Evolutionary conservation across 1,140 invertebrate species (phyloP).

Genomic region (Notospermus geniculatus): DNA sequence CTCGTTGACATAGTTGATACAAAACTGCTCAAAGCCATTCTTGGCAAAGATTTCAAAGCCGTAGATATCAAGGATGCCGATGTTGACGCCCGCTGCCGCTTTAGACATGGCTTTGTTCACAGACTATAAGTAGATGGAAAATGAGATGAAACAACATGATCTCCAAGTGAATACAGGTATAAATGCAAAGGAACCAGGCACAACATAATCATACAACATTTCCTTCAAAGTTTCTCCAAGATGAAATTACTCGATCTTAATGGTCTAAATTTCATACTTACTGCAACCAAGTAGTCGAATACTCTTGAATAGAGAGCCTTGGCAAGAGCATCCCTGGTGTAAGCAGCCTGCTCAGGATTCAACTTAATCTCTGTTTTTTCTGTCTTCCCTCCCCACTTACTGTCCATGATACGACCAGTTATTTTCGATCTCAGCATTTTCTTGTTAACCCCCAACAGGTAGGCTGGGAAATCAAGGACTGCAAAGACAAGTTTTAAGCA

Average conservation of each 20-base stretch:
- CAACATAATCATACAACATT: no score
- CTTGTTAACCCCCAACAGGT: conserved; percentile 64
- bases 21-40: conserved; percentile 81
- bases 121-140: conserved; percentile 54
- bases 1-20: conserved; percentile 92
- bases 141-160: neutral
- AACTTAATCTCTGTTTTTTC: conserved; percentile 65
- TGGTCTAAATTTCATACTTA: conserved; percentile 38
- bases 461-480: conserved; percentile 69
- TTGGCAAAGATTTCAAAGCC: conserved; percentile 68
- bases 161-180: no score
- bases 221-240: no score
- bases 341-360: conserved; percentile 63
- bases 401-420: conserved; percentile 68
- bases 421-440: conserved; percentile 65
- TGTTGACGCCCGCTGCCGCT: conserved; percentile 55
- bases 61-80: conserved; percentile 69
- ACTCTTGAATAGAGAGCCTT: conserved; percentile 70
- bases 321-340: conserved; percentile 68
- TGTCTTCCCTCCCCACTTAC: conserved; percentile 71
- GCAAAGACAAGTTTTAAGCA: conserved; percentile 41
- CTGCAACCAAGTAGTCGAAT: conserved; percentile 71
- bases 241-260: neutral
- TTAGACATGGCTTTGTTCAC: conserved; percentile 67
- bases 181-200: no score